A percentile compares a stretch with the other conserved stretches of the same genome.
Conservation (phyloP, 1,140 invertebrate genomes). For the Alviniconcha marisindica region DNA sequence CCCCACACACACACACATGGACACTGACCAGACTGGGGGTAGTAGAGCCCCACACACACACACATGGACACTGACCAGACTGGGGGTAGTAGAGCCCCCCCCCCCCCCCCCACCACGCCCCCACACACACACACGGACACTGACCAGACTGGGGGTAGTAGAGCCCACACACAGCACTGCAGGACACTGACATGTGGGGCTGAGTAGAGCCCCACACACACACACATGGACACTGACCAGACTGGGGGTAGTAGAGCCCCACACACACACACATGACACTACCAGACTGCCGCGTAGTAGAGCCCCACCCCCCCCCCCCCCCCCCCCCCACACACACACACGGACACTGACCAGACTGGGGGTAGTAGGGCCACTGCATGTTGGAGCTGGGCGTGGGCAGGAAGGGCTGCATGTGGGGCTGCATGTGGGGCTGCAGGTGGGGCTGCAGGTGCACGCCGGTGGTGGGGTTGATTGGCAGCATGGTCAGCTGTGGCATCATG, state of each 20-base stretch:
- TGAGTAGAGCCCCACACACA: too few relatives aligned
- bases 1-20: not conserved
- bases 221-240: not conserved
- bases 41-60: not conserved
- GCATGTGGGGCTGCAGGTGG: constrained; percentile 30
- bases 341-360: constrained; percentile 56
- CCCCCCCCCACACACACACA: not conserved
- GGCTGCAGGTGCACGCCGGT: constrained; percentile 32
- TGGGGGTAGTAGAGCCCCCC: not conserved
- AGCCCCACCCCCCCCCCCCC: not conserved
- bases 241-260: too few relatives aligned
- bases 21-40: too few relatives aligned
- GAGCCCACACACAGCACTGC: not conserved
- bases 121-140: constrained; percentile 14
- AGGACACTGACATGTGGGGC: too few relatives aligned
- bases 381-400: constrained; percentile 33
- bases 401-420: constrained; percentile 33
- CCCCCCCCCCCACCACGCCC: not conserved
- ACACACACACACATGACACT: not conserved
- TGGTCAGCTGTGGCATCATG: constrained; percentile 35
- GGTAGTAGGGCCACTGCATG: constrained; percentile 64
- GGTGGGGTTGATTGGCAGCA: constrained; percentile 31
- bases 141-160: not conserved
- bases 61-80: not conserved
- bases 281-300: too few relatives aligned